Percentiles rank a stretch among this genome's conserved stretches.
Conservation (phyloP, 1,140 invertebrate species). For the Platyscapa corneri region DNA sequence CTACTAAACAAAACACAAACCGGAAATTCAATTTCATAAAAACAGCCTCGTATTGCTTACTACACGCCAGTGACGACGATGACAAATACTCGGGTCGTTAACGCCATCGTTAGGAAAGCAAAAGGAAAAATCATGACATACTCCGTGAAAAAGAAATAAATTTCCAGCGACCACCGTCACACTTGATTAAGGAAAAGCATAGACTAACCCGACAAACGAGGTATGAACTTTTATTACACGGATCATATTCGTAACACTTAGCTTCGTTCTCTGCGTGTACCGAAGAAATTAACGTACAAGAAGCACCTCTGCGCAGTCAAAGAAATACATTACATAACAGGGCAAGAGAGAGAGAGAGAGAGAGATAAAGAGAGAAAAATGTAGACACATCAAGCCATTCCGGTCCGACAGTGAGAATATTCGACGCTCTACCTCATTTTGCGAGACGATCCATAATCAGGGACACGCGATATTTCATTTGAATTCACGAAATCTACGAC, state of each 20-base stretch:
- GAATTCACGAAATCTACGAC: constrained; percentile 56
- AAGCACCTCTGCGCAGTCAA: background rate
- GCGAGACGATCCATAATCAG: constrained; percentile 66
- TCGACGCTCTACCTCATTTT: constrained; percentile 32
- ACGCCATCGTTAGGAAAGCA: too few relatives aligned
- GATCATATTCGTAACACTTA: background rate
- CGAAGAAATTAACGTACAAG: background rate
- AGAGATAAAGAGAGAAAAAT: background rate
- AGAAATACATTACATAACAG: background rate
- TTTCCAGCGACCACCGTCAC: background rate
- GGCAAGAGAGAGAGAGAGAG: background rate
- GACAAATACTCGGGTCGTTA: background rate
- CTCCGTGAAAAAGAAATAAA: background rate
- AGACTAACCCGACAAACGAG: too few relatives aligned
- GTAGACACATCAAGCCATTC: background rate
- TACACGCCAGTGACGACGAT: background rate
- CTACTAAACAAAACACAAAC: background rate
- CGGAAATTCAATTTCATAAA: constrained; percentile 6
- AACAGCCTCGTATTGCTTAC: background rate
- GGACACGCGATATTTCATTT: constrained; percentile 69
- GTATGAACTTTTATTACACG: too few relatives aligned
- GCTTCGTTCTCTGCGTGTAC: background rate
- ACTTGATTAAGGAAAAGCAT: too few relatives aligned
- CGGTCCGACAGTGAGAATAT: background rate
- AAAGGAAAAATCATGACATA: background rate